Evolutionary conservation across 2,113 vertebrate genomes (phyloP), one percentile per base, ranked within the genome.

Genomic region (Oryzias melastigma): DNA sequence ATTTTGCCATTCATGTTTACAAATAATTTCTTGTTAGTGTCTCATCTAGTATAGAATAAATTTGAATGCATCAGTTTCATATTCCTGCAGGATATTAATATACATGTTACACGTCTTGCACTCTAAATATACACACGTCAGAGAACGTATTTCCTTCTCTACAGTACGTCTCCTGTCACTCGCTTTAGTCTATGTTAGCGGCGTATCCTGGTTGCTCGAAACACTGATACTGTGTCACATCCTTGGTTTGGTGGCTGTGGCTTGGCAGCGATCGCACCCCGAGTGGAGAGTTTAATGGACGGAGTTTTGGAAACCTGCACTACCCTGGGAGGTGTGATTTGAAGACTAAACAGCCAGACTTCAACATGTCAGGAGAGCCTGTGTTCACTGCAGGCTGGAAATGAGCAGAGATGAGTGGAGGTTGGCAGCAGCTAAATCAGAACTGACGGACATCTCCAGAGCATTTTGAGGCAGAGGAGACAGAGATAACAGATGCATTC

Each of bases 201-300:
- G 10, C 24, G 40, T 62, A 46, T 62, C 49, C 35, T 43, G 52
- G 68, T 29, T 24, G 35, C 3, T 57, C 46, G 22, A 61, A 62
- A 46, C 24, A 25, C 24, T 47, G 22, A 29, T 44, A 50, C 58
- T 20, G 35, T 19, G 52, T 43, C 53, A 47, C 35, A 59, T 14
- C 19, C 53, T 46, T 68, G 58, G 66, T 71, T 58, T 66, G 65
- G 56, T 71, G 48, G 53, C 52, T 74, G 25, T 53, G 62, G 60
- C 59, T 66, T 68, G 60, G 68, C 60, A 55, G 47, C 5, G 47
- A 56, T 50, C 2, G 20, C 41, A 18, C 44, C 18, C 29, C 65
- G 58, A 72, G 83, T 73, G 55, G 64, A 45, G 62, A 52, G 59
- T 73, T 74, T 67, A 68, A 75, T 75, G 59, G 63, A 56, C 75